These are phyloP conservation scores for Pachyseris speciosa DNA, from an alignment of 64 coral and sea anemone species.

Conservation along the genomic window DNA sequence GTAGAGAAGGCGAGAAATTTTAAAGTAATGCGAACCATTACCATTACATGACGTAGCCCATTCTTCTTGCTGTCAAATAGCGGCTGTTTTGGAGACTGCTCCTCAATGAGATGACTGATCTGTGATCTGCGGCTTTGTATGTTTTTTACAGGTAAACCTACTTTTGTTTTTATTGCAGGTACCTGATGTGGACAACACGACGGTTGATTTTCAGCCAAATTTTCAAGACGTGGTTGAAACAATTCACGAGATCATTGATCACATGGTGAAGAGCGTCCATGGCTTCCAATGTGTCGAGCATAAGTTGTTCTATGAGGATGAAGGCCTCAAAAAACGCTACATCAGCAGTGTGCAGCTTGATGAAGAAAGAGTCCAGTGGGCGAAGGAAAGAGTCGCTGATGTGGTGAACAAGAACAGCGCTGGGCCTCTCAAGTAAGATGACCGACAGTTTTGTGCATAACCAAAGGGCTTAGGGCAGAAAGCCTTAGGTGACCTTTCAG, in stretches of 20 bases:
- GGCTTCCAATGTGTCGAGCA: conserved; percentile 81
- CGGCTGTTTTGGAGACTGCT: too few relatives aligned
- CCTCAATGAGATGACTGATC: too few relatives aligned
- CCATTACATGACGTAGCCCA: too few relatives aligned
- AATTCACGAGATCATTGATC: conserved; percentile 68
- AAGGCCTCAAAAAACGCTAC: conserved; percentile 68
- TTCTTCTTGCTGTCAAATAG: too few relatives aligned
- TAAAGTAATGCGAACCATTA: too few relatives aligned
- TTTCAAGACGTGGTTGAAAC: conserved; percentile 68
- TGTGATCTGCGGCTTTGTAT: too few relatives aligned
- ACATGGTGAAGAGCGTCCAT: conserved; percentile 73
- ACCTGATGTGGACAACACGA: conserved; percentile 85
- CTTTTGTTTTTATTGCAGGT: not conserved
- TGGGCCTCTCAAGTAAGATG: conserved; percentile 90
- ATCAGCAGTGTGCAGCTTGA: conserved; percentile 72
- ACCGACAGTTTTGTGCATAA: too few relatives aligned
- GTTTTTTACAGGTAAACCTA: too few relatives aligned
- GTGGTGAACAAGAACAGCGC: conserved; percentile 81
- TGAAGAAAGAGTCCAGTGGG: conserved; percentile 80
- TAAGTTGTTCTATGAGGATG: conserved; percentile 91
- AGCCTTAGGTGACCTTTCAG: too few relatives aligned
- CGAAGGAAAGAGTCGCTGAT: conserved; percentile 73
- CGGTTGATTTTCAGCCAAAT: conserved; percentile 76
- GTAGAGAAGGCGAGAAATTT: too few relatives aligned
- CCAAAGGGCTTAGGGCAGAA: too few relatives aligned